These are phyloP conservation scores for Timandra comae DNA, from an alignment of 2,888 invertebrate species.

Conservation along the genomic window DNA sequence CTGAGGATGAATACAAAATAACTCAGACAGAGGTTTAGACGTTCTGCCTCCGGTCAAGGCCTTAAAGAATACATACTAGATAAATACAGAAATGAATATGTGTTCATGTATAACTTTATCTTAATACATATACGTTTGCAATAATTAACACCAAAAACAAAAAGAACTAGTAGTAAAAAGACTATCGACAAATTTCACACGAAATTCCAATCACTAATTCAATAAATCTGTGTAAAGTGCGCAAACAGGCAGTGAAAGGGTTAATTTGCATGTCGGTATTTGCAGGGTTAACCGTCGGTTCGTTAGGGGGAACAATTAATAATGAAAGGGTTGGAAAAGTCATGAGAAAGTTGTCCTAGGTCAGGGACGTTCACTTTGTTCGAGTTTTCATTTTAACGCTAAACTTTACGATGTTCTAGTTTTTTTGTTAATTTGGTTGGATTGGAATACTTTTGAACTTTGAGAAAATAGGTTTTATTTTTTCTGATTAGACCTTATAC, in stretches of 20 bases:
- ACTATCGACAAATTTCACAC: constrained; percentile 4
- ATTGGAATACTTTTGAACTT: no score
- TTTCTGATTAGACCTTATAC: no score
- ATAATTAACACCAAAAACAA: no score
- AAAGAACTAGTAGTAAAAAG: no score
- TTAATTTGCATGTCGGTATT: constrained; percentile 73
- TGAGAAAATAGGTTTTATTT: no score
- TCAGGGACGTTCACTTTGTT: constrained; percentile 35
- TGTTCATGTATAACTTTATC: no score
- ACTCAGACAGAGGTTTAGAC: no score
- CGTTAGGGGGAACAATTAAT: constrained; percentile 72
- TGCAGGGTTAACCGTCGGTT: constrained; percentile 71
- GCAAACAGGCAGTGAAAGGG: constrained; percentile 70
- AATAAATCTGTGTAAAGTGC: constrained; percentile 70
- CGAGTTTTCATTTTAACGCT: constrained; percentile 12
- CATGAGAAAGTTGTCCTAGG: constrained; percentile 69
- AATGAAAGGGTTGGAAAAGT: constrained; percentile 52
- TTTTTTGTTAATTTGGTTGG: constrained; percentile 4
- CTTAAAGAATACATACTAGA: not conserved
- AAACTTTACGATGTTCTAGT: constrained; percentile 4
- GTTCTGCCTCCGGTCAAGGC: no score
- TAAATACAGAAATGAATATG: no score
- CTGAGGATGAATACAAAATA: no score
- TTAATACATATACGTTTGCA: no score
- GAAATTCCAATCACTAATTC: constrained; percentile 58